Percentiles rank a stretch among this genome's conserved stretches.
These are phyloP conservation scores for Dasyprocta punctata DNA, from an alignment of 2,113 vertebrate genomes.

Conservation along the genomic window DNA sequence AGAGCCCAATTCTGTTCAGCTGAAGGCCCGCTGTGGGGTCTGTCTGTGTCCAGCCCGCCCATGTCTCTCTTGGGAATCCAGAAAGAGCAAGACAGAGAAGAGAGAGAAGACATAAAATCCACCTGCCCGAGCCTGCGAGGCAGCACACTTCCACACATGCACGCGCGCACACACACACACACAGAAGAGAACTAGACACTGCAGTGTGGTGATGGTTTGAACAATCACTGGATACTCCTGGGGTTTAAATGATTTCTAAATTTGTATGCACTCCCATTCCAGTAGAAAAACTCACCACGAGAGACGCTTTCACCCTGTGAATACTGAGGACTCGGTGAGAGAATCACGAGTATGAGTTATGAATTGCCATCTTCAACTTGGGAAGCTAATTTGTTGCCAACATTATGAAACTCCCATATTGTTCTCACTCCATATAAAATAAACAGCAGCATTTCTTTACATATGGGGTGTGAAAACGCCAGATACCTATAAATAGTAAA, in stretches of 20 bases:
- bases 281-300: not conserved
- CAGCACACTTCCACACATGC: too few species aligned
- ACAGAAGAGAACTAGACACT: not conserved
- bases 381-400: slow-evolving; percentile 58
- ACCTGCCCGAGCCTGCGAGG: fast-evolving
- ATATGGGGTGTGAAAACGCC: not conserved
- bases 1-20: not conserved
- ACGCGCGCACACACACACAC: not conserved
- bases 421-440: slow-evolving; percentile 57
- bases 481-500: not conserved
- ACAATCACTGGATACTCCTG: not conserved
- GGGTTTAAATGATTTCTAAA: slow-evolving; percentile 57
- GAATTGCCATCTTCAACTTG: slow-evolving; percentile 40
- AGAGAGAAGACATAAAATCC: not conserved
- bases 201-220: not conserved
- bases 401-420: slow-evolving; percentile 49
- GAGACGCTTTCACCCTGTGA: not conserved
- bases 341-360: slow-evolving; percentile 11
- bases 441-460: slow-evolving; percentile 23
- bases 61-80: not conserved
- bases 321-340: not conserved
- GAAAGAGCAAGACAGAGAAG: not conserved
- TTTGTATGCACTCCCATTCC: slow-evolving; percentile 59
- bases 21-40: not conserved
- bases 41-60: not conserved